These are phyloP conservation scores for Lepus timidus DNA, from an alignment of 2,113 vertebrate genomes.

Conservation along the genomic window DNA sequence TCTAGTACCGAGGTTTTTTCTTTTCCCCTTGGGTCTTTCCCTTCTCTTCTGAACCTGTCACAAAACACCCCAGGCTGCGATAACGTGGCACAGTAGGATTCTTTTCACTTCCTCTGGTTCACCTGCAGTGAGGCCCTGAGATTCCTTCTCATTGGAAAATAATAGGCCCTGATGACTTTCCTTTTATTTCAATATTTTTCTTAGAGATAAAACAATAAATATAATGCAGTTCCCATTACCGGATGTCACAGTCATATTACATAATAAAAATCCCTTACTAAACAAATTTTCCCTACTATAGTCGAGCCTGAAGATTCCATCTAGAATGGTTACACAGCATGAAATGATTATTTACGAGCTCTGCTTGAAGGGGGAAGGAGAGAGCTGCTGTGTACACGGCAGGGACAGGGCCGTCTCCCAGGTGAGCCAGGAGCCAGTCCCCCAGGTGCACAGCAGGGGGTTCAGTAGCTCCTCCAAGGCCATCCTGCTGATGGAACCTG, in stretches of 20 bases:
- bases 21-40: background rate
- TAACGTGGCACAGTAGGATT: background rate
- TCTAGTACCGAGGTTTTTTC: background rate
- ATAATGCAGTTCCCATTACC: conserved; percentile 85
- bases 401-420: conserved; percentile 53
- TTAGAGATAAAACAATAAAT: conserved; percentile 87
- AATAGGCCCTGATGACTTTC: conserved; percentile 80
- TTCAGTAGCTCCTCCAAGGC: conserved; percentile 2
- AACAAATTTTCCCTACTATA: conserved; percentile 87
- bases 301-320: conserved; percentile 85
- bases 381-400: conserved; percentile 35
- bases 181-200: conserved; percentile 85
- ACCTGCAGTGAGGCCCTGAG: conserved; percentile 18
- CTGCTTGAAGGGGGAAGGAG: conserved; percentile 74
- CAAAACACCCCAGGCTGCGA: background rate
- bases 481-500: conserved; percentile 55
- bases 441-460: background rate
- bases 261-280: conserved; percentile 88
- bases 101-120: background rate
- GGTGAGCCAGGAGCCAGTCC: conserved; percentile 71
- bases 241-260: conserved; percentile 86
- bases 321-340: conserved; percentile 86
- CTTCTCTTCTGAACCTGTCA: background rate
- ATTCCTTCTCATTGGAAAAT: conserved; percentile 81
- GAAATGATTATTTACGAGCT: conserved; percentile 89